Percentiles rank a stretch among this genome's conserved stretches.
These are phyloP conservation scores for Chlorodrepanis virens DNA, from an alignment of 2,113 vertebrate species.

Conservation along the genomic window DNA sequence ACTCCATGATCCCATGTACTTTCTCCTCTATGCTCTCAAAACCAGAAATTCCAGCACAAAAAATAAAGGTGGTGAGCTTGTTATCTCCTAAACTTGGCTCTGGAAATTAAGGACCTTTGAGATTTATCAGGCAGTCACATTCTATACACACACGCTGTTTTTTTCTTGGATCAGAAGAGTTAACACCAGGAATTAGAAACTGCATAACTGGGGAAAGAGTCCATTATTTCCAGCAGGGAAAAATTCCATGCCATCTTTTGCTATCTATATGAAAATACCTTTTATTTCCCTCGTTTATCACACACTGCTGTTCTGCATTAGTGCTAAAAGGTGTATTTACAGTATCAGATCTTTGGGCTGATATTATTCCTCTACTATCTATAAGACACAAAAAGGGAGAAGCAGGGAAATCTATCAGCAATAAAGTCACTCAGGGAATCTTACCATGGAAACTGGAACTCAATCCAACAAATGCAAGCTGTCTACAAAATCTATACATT, in stretches of 20 bases:
- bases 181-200: neutral
- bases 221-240: neutral
- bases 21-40: neutral
- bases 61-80: neutral
- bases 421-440: neutral
- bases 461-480: neutral
- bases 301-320: accelerated
- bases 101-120: neutral
- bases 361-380: neutral
- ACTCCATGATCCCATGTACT: neutral
- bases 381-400: neutral
- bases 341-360: neutral
- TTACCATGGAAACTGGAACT: neutral
- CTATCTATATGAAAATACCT: neutral
- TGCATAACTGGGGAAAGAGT: neutral
- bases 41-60: neutral
- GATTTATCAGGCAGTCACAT: neutral
- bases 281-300: neutral
- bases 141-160: neutral
- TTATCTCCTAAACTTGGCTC: neutral
- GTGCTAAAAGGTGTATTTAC: neutral
- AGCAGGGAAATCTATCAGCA: neutral
- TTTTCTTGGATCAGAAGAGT: neutral
- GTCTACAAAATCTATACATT: neutral
- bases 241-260: neutral